Evolutionary conservation across 2,113 vertebrate species (phyloP).

Genomic region (Heterochromis multidens): DNA sequence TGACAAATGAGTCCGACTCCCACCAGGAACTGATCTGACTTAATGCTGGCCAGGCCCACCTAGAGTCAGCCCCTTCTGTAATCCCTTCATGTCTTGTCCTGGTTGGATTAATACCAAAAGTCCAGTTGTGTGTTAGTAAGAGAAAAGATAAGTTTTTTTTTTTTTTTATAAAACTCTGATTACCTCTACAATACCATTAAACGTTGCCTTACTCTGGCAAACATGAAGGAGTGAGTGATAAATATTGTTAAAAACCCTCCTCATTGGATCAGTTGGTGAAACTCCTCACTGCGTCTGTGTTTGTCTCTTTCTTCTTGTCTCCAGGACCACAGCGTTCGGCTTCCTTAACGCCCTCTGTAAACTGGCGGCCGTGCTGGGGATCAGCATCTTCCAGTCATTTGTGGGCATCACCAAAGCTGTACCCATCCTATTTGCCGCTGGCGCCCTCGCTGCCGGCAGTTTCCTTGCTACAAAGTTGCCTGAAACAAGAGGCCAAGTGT

Average conservation of each 20-base stretch:
- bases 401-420: constrained; percentile 93
- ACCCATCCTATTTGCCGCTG: constrained; percentile 90
- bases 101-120: not conserved
- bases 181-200: not conserved
- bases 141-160: not conserved
- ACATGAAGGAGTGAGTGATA: not conserved
- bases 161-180: not conserved
- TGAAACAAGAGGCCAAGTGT: constrained; percentile 90
- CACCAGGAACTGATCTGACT: no score
- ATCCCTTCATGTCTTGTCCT: not conserved
- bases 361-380: constrained; percentile 91
- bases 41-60: no score
- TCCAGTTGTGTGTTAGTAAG: not conserved
- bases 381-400: constrained; percentile 97
- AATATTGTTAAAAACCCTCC: not conserved
- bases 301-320: not conserved
- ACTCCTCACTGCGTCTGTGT: not conserved
- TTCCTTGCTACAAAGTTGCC: constrained; percentile 92
- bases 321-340: constrained; percentile 90
- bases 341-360: constrained; percentile 95
- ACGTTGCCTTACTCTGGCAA: not conserved
- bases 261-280: not conserved
- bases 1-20: no score
- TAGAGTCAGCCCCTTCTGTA: not conserved
- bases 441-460: constrained; percentile 87